phyloP scores from a whole-genome alignment of 2,888 invertebrate species.

The Ceramica pisi region DNA sequence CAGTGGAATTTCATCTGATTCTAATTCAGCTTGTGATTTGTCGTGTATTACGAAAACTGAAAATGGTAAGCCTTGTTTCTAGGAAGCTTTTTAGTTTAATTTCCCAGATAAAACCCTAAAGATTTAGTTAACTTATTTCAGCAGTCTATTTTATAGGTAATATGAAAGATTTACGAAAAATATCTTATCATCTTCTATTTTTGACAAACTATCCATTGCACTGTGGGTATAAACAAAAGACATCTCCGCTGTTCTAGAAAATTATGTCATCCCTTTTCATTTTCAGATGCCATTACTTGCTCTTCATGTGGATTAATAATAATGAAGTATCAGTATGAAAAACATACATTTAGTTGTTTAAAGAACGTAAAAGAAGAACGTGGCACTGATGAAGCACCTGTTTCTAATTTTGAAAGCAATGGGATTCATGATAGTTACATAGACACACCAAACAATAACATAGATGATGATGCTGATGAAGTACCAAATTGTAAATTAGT shows the following conservation, averaged over 20 bases:
- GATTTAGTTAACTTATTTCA: too few species aligned
- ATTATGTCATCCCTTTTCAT: background rate
- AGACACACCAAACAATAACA: conserved; percentile 13
- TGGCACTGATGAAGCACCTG: conserved; percentile 4
- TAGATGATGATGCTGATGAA: conserved; percentile 51
- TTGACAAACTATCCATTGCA: too few species aligned
- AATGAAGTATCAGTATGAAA: conserved; percentile 41
- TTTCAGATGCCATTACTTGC: conserved; percentile 47
- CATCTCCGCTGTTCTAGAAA: background rate
- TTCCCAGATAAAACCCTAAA: too few species aligned
- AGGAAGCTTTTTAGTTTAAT: too few species aligned
- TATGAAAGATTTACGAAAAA: too few species aligned
- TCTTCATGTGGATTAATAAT: conserved; percentile 35
- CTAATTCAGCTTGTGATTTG: conserved; percentile 66
- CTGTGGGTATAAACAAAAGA: too few species aligned
- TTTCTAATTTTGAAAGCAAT: conserved; percentile 17
- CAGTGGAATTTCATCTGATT: conserved; percentile 75
- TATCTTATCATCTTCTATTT: too few species aligned
- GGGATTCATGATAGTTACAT: background rate
- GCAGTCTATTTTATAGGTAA: too few species aligned
- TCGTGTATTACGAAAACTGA: conserved; percentile 37
- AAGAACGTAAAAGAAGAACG: conserved; percentile 40
- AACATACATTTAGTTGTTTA: conserved; percentile 39
- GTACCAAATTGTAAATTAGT: conserved; percentile 72
- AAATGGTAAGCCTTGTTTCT: conserved; percentile 55